Conservation (phyloP, 2,888 invertebrate genomes). For the Biston stratarius region DNA sequence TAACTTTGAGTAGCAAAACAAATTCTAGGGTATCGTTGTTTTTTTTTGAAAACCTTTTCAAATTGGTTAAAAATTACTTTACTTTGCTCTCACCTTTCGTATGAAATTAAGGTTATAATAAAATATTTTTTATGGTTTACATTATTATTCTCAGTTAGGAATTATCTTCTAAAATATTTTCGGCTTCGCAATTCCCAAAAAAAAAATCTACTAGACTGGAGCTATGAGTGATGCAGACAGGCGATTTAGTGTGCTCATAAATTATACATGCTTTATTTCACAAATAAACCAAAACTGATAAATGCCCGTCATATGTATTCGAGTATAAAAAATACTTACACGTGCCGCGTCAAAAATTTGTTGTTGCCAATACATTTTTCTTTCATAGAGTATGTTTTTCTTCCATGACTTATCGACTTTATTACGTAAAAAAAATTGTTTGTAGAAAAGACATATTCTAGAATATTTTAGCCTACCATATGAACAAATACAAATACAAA, state of each 20-base stretch:
- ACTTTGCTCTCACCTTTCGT: too few relatives aligned
- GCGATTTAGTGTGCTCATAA: slow-evolving; percentile 2
- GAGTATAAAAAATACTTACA: slow-evolving; percentile 28
- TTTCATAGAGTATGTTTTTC: slow-evolving; percentile 8
- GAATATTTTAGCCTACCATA: too few relatives aligned
- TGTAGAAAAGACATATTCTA: too few relatives aligned
- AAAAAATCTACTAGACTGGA: neutral
- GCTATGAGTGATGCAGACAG: slow-evolving; percentile 1
- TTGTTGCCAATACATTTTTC: slow-evolving; percentile 33
- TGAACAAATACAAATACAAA: too few relatives aligned
- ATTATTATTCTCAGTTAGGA: too few relatives aligned
- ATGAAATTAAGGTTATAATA: too few relatives aligned
- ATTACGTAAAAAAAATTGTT: neutral
- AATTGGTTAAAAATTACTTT: too few relatives aligned
- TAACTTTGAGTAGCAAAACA: too few relatives aligned
- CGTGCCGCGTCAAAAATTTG: slow-evolving; percentile 18
- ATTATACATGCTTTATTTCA: slow-evolving; percentile 12
- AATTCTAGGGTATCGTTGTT: too few relatives aligned
- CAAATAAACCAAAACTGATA: neutral
- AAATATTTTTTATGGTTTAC: too few relatives aligned
- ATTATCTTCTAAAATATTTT: too few relatives aligned
- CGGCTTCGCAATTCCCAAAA: neutral
- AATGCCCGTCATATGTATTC: neutral
- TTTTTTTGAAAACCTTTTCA: too few relatives aligned
- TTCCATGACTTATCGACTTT: slow-evolving; percentile 12